Evolutionary conservation across 2,113 vertebrate species (phyloP).

Genomic region (Protobothrops mucrosquamatus): DNA sequence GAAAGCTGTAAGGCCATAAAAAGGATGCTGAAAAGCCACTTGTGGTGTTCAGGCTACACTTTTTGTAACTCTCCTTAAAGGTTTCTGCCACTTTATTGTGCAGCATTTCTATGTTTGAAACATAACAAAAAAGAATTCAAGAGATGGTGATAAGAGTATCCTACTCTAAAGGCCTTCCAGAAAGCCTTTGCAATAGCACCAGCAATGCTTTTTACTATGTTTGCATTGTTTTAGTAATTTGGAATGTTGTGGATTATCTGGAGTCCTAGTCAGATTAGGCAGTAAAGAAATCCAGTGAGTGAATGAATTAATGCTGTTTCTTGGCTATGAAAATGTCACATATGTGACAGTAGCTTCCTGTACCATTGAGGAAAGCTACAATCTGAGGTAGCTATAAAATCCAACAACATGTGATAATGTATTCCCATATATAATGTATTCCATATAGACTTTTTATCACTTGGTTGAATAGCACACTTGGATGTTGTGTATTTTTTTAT

Average conservation of each 20-base stretch:
- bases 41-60: background rate
- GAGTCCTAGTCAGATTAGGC: background rate
- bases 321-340: background rate
- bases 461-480: background rate
- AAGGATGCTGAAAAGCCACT: background rate
- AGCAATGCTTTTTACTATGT: background rate
- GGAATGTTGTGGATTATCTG: background rate
- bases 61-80: background rate
- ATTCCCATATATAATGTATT: background rate
- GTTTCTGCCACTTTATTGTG: background rate
- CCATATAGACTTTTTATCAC: background rate
- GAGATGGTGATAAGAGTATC: background rate
- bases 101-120: background rate
- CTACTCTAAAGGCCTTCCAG: background rate
- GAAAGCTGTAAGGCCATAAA: background rate
- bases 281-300: background rate
- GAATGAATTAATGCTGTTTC: background rate
- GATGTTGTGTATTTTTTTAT: background rate
- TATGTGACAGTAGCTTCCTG: background rate
- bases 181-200: background rate
- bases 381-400: background rate
- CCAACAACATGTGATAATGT: background rate
- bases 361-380: background rate
- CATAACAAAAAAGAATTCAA: background rate
- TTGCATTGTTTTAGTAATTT: background rate